Evolutionary conservation across 2,888 invertebrate species (phyloP), one percentile per base, ranked within the genome.

Genomic region (Artemia sinica): DNA sequence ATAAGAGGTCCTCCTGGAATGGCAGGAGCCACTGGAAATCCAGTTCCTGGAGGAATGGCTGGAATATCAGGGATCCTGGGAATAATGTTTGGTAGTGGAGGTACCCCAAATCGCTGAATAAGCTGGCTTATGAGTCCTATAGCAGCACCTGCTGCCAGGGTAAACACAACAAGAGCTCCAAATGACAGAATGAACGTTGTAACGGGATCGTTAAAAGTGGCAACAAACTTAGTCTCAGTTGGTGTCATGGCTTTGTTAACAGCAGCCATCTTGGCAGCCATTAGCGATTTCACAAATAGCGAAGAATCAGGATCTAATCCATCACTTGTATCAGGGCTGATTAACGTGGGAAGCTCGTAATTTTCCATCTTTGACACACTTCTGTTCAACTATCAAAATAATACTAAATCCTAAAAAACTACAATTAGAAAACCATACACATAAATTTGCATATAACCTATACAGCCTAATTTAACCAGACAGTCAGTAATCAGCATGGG

Each of bases 91-190:
- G 63, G 63, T 11, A 58, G 11, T 10, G 28, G 28, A 1, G 63
- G 63, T n/a, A n/a, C 63, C 18, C 63, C 63, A 28, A 58, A 28
- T n/a, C 63, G 63, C 63, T 58, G 63, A 28, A 58, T n/a, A 8
- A 58, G 10, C 11, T 58, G 63, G 11, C 63, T 58, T 8, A 58
- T n/a, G 28, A 28, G 14, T 28, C 14, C 63, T 8, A 58, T n/a
- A 0, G 10, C 14, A 28, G 63, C 18, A n/a, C n/a, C 18, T 28
- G 63, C 18, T 10, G 28, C 63, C 2, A 58, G 28, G 63, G 14
- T 58, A 28, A 58, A 58, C 14, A 58, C 18, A n/a, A 58, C 8
- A 9, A 58, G 63, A 9, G 14, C 63, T 10, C n/a, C 63, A 28
- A 58, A n/a, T 8, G 63, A n/a, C 18, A 58, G 28, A 28, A 58